Conservation (phyloP, 2,797 vertebrate species). For the Chelidonichthys spinosus region DNA sequence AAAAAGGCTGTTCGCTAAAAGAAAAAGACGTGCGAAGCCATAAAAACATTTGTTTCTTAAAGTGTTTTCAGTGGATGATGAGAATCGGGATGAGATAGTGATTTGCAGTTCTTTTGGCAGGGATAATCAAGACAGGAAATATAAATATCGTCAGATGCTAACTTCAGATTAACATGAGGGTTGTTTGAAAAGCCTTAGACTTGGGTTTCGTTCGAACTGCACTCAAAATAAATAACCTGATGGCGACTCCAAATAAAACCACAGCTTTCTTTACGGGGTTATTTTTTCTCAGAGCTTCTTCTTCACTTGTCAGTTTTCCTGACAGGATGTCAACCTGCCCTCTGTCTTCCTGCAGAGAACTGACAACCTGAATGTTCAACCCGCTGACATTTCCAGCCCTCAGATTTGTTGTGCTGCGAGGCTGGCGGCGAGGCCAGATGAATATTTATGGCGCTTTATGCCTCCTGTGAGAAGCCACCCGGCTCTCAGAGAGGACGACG, state of each 20-base stretch:
- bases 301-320: neutral
- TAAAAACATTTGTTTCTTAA: too few relatives aligned
- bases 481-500: conserved; percentile 31
- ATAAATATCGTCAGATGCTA: neutral
- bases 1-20: too few relatives aligned
- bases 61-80: too few relatives aligned
- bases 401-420: conserved; percentile 50
- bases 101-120: too few relatives aligned
- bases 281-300: too few relatives aligned
- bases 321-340: conserved; percentile 10
- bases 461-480: conserved; percentile 44
- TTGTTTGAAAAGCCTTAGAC: neutral
- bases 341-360: neutral
- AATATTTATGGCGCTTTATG: conserved; percentile 60
- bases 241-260: too few relatives aligned
- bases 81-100: too few relatives aligned
- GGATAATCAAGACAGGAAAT: too few relatives aligned
- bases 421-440: conserved; percentile 54
- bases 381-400: conserved; percentile 64
- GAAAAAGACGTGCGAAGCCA: too few relatives aligned
- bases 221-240: neutral
- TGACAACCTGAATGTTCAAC: conserved; percentile 25
- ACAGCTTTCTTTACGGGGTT: too few relatives aligned
- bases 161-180: neutral
- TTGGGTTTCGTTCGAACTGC: neutral